Evolutionary conservation across 1,140 invertebrate genomes (phyloP).

Genomic region (Drosophila equinoxialis): DNA sequence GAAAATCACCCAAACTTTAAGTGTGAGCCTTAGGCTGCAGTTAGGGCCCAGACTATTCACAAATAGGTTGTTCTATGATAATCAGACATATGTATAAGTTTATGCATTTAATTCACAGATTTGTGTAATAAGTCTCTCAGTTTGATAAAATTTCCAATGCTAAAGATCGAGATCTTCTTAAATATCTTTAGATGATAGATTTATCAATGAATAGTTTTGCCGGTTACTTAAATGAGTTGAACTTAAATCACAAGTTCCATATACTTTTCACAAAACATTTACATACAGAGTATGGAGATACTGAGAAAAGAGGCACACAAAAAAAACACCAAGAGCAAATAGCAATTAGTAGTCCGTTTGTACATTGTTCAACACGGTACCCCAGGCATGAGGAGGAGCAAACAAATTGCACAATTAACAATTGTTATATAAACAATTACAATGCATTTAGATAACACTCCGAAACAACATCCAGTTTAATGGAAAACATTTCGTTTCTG

Average conservation of each 20-base stretch:
- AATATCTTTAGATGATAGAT: too few species aligned
- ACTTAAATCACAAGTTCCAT: neutral
- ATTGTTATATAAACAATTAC: constrained; percentile 48
- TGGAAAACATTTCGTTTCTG: neutral
- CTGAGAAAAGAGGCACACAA: neutral
- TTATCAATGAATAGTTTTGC: too few species aligned
- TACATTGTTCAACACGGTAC: constrained; percentile 10
- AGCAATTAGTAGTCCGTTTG: constrained; percentile 64
- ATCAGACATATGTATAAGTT: too few species aligned
- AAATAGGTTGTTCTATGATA: too few species aligned
- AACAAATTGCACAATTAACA: constrained; percentile 58
- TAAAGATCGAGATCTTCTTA: too few species aligned
- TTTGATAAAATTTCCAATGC: too few species aligned
- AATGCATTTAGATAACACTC: constrained; percentile 25
- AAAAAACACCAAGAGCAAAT: constrained; percentile 35
- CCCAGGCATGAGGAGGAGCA: constrained; percentile 38
- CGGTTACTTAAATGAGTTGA: too few species aligned
- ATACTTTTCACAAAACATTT: neutral
- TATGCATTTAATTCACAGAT: too few species aligned
- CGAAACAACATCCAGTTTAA: neutral
- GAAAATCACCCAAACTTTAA: too few species aligned
- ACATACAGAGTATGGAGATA: neutral
- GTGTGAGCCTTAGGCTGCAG: too few species aligned
- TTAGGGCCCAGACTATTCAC: too few species aligned
- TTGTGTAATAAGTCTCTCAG: too few species aligned